A percentile compares a stretch with the other conserved stretches of the same genome.
Evolutionary conservation across 2,888 invertebrate genomes (phyloP).

Genomic region (Conus canariensis): DNA sequence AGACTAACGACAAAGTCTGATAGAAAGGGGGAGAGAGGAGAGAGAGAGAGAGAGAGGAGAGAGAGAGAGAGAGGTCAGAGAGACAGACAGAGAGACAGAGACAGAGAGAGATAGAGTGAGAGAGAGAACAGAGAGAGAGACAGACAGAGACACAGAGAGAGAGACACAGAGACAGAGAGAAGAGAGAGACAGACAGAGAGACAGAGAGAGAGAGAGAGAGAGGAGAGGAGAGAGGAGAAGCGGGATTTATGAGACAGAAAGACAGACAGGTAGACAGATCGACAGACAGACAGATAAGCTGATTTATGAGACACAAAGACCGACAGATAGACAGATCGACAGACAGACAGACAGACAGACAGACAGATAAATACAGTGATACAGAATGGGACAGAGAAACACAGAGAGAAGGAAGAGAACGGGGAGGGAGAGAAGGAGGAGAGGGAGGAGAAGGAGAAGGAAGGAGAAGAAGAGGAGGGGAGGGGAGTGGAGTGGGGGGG

Average conservation of each 20-base stretch:
- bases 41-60: no score
- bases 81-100: no score
- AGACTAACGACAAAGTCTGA: no score
- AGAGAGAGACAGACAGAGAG: slow-evolving; percentile 2
- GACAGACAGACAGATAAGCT: not conserved
- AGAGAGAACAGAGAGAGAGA: not conserved
- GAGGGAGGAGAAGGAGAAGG: not conserved
- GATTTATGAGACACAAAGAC: not conserved
- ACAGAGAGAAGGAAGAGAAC: not conserved
- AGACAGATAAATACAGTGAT: no score
- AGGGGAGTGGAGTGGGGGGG: not conserved
- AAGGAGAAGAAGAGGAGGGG: not conserved
- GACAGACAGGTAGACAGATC: not conserved
- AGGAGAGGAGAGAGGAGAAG: not conserved
- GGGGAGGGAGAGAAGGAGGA: not conserved
- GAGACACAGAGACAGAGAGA: not conserved
- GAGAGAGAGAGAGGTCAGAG: no score
- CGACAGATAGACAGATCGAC: not conserved
- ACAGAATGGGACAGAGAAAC: not conserved
- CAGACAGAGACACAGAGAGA: not conserved
- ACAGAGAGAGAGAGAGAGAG: slow-evolving; percentile 7
- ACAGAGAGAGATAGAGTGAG: no score
- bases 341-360: slow-evolving; percentile 4
- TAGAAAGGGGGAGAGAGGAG: no score
- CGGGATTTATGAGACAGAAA: not conserved